phyloP scores from a whole-genome alignment of 2,797 vertebrate genomes.

The Anabas testudineus region DNA sequence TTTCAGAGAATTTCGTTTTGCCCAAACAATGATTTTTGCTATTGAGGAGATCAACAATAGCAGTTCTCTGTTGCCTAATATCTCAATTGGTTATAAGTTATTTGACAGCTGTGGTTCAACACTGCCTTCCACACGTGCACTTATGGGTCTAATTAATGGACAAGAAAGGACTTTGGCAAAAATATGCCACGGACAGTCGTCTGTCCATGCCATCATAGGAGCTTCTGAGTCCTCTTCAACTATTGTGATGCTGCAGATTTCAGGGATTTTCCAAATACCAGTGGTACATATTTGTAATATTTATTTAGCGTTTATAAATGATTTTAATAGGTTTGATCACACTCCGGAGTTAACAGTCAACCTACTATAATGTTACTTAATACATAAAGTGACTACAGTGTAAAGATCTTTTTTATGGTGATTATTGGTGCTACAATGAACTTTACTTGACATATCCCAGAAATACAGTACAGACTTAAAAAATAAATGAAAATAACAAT shows the following conservation, averaged over 20 bases:
- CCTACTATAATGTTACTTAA: too few species aligned
- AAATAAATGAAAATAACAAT: too few species aligned
- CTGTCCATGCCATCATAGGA: conserved; percentile 81
- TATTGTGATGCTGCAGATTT: conserved; percentile 79
- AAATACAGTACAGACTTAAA: too few species aligned
- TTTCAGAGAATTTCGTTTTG: conserved; percentile 82
- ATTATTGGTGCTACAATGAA: too few species aligned
- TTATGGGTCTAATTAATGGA: conserved; percentile 81
- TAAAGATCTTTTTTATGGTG: too few species aligned
- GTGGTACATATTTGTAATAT: conserved; percentile 73
- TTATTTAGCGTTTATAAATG: not conserved
- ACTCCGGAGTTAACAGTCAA: too few species aligned
- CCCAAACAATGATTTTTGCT: conserved; percentile 85
- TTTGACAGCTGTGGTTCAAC: conserved; percentile 83
- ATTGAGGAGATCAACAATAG: conserved; percentile 86
- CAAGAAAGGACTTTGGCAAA: conserved; percentile 54
- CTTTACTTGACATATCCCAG: too few species aligned
- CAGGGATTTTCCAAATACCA: conserved; percentile 82
- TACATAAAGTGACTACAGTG: too few species aligned
- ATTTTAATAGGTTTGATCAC: too few species aligned
- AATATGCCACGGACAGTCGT: conserved; percentile 71
- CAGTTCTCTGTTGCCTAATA: conserved; percentile 76
- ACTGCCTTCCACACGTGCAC: conserved; percentile 72
- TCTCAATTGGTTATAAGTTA: conserved; percentile 81
- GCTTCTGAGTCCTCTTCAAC: conserved; percentile 84